Conservation (phyloP, 2,797 vertebrate genomes). For the Acanthopagrus latus region DNA sequence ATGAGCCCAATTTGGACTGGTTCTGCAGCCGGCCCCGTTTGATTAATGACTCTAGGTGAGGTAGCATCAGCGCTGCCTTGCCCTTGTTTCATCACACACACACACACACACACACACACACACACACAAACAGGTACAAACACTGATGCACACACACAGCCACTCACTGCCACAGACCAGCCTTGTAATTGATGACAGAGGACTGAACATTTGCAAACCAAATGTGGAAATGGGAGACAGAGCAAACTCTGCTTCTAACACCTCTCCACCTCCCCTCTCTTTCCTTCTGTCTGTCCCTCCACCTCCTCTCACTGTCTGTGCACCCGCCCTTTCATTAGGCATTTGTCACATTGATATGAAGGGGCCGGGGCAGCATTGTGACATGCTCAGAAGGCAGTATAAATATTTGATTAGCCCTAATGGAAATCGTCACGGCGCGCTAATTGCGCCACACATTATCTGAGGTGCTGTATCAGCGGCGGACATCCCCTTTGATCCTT, state of each 20-base stretch:
- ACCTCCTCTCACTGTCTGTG: conserved; percentile 54
- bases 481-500: conserved; percentile 88
- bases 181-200: conserved; percentile 92
- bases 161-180: conserved; percentile 75
- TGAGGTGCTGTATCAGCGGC: conserved; percentile 88
- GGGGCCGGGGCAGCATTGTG: conserved; percentile 85
- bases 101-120: conserved; percentile 59
- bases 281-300: conserved; percentile 30
- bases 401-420: conserved; percentile 99
- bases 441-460: conserved; percentile 99
- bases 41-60: conserved; percentile 91
- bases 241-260: conserved; percentile 75
- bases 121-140: conserved; percentile 1
- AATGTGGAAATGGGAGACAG: conserved; percentile 87
- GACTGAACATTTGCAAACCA: conserved; percentile 94
- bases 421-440: conserved; percentile 98
- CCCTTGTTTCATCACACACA: conserved; percentile 86
- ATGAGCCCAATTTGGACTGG: conserved; percentile 91
- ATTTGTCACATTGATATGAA: conserved; percentile 96
- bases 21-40: conserved; percentile 85
- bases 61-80: conserved; percentile 89
- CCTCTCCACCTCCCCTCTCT: conserved; percentile 41
- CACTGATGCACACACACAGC: not conserved
- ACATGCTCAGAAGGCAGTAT: conserved; percentile 96
- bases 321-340: conserved; percentile 88